Evolutionary conservation across 2,797 vertebrate species (phyloP), one percentile per base, ranked within the genome.

Genomic region (Aldrovandia affinis): DNA sequence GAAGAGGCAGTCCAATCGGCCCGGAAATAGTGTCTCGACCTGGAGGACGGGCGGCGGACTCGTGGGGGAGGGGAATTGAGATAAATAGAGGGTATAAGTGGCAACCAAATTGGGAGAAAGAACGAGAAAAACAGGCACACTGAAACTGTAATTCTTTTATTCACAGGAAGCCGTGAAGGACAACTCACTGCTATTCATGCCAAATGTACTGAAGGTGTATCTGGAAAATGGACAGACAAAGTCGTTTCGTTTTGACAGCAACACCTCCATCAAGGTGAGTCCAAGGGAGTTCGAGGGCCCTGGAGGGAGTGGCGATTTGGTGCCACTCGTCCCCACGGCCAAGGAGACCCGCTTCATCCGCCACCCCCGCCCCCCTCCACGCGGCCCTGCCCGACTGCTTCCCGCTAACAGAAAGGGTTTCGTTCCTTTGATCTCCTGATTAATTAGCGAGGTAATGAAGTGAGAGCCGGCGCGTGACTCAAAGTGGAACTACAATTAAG

Each of bases 161-260:
- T 86, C 39, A 83, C 93, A 98, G 96, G 95, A 96, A 93, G 94
- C 95, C 55, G 94, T 96, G 88, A 96, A 96, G 92, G 95, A 96
- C 86, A 96, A 99, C 91, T 96, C 97, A 12, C 97, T 99, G 88
- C 98, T 99, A 91, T 99, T 99, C 94, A 99, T 99, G 97, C 97
- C 98, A 96, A 99, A 99, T 90, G 98, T 99, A 93, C 94, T 99
- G 92, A 99, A 99, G 94, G 98, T 99, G 33, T 99, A 99, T 91
- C 94, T 99, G 93, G 98, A 99, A 95, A 99, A 99, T 61, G 98
- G 98, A 84, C 98, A 99, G 94, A 99, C 98, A 81, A 99, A 99
- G 93, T 99, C 98, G 50, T 99, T 99, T 88, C 97, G 98, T 85
- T 99, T 99, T 87, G 97, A 99, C 95, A 96, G 95, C 94, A 97